Conservation (phyloP, 2,888 invertebrate genomes). For the Eupithecia insigniata region DNA sequence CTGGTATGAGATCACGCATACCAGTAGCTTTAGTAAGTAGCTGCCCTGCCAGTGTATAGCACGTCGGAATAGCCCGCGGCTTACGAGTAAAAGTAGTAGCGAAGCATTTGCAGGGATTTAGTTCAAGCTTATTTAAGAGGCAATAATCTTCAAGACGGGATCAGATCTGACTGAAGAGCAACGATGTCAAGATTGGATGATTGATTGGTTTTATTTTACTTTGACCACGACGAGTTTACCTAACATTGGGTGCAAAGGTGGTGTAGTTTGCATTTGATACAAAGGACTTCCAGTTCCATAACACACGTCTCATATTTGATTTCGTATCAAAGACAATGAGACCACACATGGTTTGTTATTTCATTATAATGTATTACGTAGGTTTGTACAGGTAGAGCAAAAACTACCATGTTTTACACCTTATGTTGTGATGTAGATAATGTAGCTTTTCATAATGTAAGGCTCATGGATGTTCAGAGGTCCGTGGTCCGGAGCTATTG, state of each 20-base stretch:
- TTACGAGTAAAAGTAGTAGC: too few relatives aligned
- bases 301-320: slow-evolving; percentile 48
- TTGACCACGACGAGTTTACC: background rate
- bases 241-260: background rate
- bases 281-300: slow-evolving; percentile 50
- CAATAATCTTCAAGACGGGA: too few relatives aligned
- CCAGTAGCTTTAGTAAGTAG: too few relatives aligned
- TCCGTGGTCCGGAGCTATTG: too few relatives aligned
- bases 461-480: too few relatives aligned
- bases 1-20: too few relatives aligned
- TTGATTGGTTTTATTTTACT: background rate
- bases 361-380: background rate
- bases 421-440: background rate
- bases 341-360: slow-evolving; percentile 40
- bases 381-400: background rate
- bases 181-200: too few relatives aligned
- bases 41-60: too few relatives aligned
- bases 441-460: background rate
- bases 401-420: background rate
- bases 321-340: slow-evolving; percentile 39
- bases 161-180: too few relatives aligned
- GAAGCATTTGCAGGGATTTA: too few relatives aligned
- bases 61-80: too few relatives aligned
- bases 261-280: slow-evolving; percentile 20
- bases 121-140: too few relatives aligned